These are phyloP conservation scores for Aphaenogaster rudis DNA, from an alignment of 1,140 invertebrate species.

Conservation along the genomic window DNA sequence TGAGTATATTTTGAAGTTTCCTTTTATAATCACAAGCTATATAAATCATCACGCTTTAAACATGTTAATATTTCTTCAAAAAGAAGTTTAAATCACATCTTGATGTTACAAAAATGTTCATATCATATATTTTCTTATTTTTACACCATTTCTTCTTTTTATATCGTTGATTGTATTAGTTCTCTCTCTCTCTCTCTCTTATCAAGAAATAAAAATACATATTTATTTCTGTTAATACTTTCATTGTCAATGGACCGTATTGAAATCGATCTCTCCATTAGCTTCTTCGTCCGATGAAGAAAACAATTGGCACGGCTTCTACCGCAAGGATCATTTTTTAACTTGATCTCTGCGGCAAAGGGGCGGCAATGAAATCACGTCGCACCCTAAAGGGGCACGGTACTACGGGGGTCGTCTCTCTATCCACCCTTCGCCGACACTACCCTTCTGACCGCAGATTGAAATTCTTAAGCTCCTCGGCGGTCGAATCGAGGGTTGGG, in stretches of 20 bases:
- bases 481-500: conserved; percentile 63
- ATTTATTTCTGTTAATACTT: background rate
- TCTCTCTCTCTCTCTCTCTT: background rate
- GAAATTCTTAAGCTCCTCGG: conserved; percentile 85
- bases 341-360: conserved; percentile 74
- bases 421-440: conserved; percentile 78
- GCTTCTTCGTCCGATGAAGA: conserved; percentile 32
- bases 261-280: conserved; percentile 72
- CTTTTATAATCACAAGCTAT: background rate
- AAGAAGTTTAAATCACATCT: background rate
- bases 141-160: background rate
- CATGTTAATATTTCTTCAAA: background rate
- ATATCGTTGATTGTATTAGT: background rate
- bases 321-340: conserved; percentile 84
- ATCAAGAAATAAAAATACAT: background rate
- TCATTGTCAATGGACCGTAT: conserved; percentile 34
- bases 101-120: background rate
- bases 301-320: conserved; percentile 69
- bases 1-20: background rate
- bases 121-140: background rate
- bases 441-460: conserved; percentile 86
- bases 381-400: conserved; percentile 80
- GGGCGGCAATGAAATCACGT: conserved; percentile 82
- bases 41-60: background rate
- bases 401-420: conserved; percentile 77